Evolutionary conservation across 2,797 vertebrate genomes (phyloP).

Genomic region (Chelmon rostratus): DNA sequence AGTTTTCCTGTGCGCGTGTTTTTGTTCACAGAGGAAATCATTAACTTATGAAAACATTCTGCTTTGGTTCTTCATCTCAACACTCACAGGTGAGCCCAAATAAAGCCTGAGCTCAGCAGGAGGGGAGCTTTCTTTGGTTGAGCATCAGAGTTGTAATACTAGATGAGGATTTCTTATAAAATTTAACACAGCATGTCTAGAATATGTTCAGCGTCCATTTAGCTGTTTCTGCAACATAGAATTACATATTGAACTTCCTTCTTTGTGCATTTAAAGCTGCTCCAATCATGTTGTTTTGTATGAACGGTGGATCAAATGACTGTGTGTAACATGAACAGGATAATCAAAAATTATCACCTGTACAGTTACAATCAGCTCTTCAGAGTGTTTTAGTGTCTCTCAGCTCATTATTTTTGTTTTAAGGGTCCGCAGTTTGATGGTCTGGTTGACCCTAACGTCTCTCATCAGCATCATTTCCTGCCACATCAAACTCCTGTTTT

Average conservation of each 20-base stretch:
- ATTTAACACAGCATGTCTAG: neutral
- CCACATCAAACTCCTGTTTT: neutral
- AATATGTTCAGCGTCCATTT: neutral
- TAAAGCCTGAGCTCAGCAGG: constrained; percentile 7
- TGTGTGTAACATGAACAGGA: neutral
- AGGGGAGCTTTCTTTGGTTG: neutral
- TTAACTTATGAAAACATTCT: constrained; percentile 68
- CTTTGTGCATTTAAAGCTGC: neutral
- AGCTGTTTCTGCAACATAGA: neutral
- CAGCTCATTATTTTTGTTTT: neutral
- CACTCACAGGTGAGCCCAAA: constrained; percentile 39
- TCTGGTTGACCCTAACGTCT: neutral
- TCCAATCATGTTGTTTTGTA: neutral
- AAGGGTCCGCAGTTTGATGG: neutral
- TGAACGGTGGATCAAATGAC: no score
- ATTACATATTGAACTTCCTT: neutral
- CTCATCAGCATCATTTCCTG: neutral
- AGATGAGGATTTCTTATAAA: neutral
- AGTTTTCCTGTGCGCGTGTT: constrained; percentile 69
- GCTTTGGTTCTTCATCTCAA: constrained; percentile 31
- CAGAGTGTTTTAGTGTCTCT: neutral
- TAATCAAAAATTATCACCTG: neutral
- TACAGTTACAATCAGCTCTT: neutral
- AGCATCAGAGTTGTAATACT: constrained; percentile 17
- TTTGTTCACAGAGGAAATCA: constrained; percentile 73